Conservation (phyloP, 2,797 vertebrate species). For the Sebastes paucispinis region DNA sequence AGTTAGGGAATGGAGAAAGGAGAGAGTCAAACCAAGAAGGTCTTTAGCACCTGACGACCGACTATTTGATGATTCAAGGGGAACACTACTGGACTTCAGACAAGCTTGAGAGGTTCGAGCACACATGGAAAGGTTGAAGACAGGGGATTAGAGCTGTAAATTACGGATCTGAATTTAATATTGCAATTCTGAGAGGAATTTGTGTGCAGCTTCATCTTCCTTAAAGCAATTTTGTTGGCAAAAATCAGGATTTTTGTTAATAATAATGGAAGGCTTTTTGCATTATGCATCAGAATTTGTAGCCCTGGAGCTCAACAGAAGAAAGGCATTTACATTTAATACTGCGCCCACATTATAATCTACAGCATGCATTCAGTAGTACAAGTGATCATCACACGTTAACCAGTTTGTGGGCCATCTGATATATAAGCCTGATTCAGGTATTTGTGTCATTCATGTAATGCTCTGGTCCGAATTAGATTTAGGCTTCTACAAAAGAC, state of each 20-base stretch:
- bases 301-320: background rate
- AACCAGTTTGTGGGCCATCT: background rate
- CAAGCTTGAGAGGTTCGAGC: background rate
- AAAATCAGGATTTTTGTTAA: background rate
- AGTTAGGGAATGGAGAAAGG: slow-evolving; percentile 36
- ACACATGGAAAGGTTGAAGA: background rate
- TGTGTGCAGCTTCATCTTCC: background rate
- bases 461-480: background rate
- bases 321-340: slow-evolving; percentile 10
- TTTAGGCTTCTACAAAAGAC: background rate
- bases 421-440: background rate
- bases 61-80: background rate
- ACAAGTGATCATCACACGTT: background rate
- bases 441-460: background rate
- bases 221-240: background rate
- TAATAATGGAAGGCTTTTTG: background rate
- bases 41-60: slow-evolving; percentile 1
- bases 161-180: background rate
- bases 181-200: background rate
- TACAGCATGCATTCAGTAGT: background rate
- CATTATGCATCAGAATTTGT: background rate
- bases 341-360: background rate
- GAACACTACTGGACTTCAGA: background rate
- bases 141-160: background rate
- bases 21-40: slow-evolving; percentile 12